These are phyloP conservation scores for Athalia cordata DNA, from an alignment of 2,888 invertebrate genomes.

Conservation along the genomic window DNA sequence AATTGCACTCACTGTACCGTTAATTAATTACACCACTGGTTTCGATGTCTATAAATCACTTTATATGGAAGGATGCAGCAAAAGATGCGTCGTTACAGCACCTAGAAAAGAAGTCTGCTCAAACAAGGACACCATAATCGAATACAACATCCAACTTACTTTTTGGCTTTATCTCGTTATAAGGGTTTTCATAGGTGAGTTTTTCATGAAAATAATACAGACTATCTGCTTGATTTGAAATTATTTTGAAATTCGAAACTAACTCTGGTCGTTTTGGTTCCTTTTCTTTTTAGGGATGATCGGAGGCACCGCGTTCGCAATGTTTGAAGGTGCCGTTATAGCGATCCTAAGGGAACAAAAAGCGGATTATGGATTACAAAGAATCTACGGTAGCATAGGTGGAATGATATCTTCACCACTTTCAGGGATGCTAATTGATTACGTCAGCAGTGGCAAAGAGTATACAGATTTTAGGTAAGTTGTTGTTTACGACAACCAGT, in stretches of 20 bases:
- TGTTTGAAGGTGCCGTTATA: slow-evolving; percentile 88
- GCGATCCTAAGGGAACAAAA: slow-evolving; percentile 84
- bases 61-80: slow-evolving; percentile 75
- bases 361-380: slow-evolving; percentile 86
- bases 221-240: not conserved
- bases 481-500: not conserved
- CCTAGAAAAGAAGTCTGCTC: slow-evolving; percentile 78
- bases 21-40: slow-evolving; percentile 69
- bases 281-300: slow-evolving; percentile 77
- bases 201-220: not conserved
- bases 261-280: not conserved
- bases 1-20: slow-evolving; percentile 71
- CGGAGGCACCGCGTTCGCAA: slow-evolving; percentile 84
- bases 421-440: slow-evolving; percentile 84
- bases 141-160: slow-evolving; percentile 80
- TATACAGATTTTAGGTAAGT: slow-evolving; percentile 84
- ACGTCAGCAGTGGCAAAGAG: slow-evolving; percentile 81
- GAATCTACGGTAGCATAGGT: slow-evolving; percentile 85
- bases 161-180: slow-evolving; percentile 84
- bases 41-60: slow-evolving; percentile 68
- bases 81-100: slow-evolving; percentile 78
- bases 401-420: slow-evolving; percentile 88
- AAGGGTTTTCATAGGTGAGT: slow-evolving; percentile 73
- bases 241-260: not conserved
- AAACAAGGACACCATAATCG: slow-evolving; percentile 77